Evolutionary conservation across 1,140 invertebrate genomes (phyloP), one percentile per base, ranked within the genome.

Genomic region (Drosophila dunni): DNA sequence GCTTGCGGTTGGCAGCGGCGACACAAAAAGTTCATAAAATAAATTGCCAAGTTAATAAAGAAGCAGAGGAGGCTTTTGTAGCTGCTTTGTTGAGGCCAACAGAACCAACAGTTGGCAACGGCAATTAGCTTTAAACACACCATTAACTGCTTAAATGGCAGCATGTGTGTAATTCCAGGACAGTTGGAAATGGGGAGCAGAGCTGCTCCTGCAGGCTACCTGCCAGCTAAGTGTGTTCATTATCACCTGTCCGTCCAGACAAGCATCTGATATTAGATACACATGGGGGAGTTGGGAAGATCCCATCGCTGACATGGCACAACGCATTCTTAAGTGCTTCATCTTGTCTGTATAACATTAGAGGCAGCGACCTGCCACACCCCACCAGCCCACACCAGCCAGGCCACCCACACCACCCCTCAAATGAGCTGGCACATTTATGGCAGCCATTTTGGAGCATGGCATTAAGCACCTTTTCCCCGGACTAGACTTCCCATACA

Each of bases 91-190:
- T 34, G 50, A 15, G 42, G 11, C n/a, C 24, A 29, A 29, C 1
- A n/a, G n/a, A 15, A 13, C n/a, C 24, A 34, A 29, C 56, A 62
- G 71, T 68, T 76, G 82, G 83, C 76, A 68, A 56, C 33, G 74
- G 51, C 75, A 75, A 89, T 88, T 88, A 83, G 84, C 79, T 88
- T 89, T 88, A 88, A 83, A 89, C 83, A 81, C 77, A 66, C 68
- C 83, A 89, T 88, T 88, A 89, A 83, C 84, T 83, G 83, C 83
- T 83, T 88, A 88, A 88, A 89, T 88, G 78, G 79, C 84, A 88
- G 75, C 83, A 83, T 88, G 83, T 89, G 79, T 67, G 72, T 63
- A 57, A 34, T 42, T 34, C 51, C 15, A 50, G 57, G 24, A 42
- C 48, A 58, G 45, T 58, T n/a, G 42, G 36, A 11, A 13, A n/a